Base-by-base conservation (phyloP, 1,140 invertebrate species). In the Drosophila jambulina region DNA sequence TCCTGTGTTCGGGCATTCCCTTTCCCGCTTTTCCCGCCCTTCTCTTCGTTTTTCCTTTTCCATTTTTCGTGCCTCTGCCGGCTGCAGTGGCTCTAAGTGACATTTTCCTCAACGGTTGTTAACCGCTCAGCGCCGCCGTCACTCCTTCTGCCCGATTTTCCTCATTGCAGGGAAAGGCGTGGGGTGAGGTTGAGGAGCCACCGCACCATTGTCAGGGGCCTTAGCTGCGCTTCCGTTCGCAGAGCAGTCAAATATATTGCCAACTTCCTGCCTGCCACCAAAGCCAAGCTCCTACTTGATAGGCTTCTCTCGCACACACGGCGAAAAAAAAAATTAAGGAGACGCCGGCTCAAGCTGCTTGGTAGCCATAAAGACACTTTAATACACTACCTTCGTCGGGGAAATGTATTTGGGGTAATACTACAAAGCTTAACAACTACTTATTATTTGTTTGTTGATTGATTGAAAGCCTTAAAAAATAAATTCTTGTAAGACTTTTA, bases 231-330 rank as follows among this genome's bases (percentile, higher is more conserved):
- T 90, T 88, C 85, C 86, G 85, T 70, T 90, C 71, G 78, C 75
- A 84, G 78, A 85, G 86, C 75, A 88, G 86, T 88, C 86, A 88
- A 88, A 88, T 88, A 88, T 88, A 88, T 88, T 88, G 85, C 86
- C 85, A 88, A 88, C 86, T 88, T 88, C 85, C 85, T 87, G 83
- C 63, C 67, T 77, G 72, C 60, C 34, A 51, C 51, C 61, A 68
- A 67, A 58, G 56, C 45, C 71, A 61, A 61, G 56, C 67, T 60
- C 72, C 76, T 70, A 64, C 77, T 77, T 80, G 64, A 63, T 68
- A 75, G 82, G 82, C 75, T 77, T 59, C 63, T 67, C 72, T 64
- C 32, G 45, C 63, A 60, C 67, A 25, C 56, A 78, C 58, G 63
- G 57, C 15, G 34, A 21, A 61, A 43, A 38, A 45, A 61, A 57